Conservation (phyloP, 2,113 vertebrate genomes). For the Alethe diademata region DNA sequence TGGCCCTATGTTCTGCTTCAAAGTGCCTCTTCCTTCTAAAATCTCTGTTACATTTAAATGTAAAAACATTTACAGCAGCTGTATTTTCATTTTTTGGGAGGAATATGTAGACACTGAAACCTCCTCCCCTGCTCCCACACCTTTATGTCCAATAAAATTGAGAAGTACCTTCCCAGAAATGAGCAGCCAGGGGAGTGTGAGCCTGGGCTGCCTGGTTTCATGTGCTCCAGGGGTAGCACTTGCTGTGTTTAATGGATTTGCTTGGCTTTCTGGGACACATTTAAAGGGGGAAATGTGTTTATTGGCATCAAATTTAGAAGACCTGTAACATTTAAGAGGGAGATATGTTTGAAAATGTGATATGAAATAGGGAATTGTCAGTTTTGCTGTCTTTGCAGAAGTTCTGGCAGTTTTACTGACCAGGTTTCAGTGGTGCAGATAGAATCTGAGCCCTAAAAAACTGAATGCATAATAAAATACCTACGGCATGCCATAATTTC, state of each 20-base stretch:
- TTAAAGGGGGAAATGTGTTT: neutral
- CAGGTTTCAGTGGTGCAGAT: neutral
- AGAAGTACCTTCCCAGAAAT: neutral
- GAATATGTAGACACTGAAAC: neutral
- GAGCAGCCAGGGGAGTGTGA: neutral
- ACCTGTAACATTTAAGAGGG: neutral
- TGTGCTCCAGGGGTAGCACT: neutral
- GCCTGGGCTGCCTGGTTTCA: neutral
- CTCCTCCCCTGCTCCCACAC: neutral
- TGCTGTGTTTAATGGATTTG: neutral
- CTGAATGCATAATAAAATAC: conserved; percentile 40
- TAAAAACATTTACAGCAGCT: neutral
- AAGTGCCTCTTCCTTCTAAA: neutral
- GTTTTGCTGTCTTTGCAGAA: conserved; percentile 35
- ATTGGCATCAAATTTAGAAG: conserved; percentile 11
- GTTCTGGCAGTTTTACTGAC: conserved; percentile 24
- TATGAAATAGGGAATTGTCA: neutral
- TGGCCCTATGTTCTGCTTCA: neutral
- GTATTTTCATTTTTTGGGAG: neutral
- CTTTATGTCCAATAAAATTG: neutral
- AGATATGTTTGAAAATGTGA: neutral
- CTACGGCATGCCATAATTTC: conserved; percentile 29
- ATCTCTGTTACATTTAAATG: neutral
- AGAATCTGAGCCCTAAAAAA: conserved; percentile 20
- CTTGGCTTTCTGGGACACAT: neutral